phyloP scores from a whole-genome alignment of 2,113 vertebrate genomes.

The Dicaeum eximium region DNA sequence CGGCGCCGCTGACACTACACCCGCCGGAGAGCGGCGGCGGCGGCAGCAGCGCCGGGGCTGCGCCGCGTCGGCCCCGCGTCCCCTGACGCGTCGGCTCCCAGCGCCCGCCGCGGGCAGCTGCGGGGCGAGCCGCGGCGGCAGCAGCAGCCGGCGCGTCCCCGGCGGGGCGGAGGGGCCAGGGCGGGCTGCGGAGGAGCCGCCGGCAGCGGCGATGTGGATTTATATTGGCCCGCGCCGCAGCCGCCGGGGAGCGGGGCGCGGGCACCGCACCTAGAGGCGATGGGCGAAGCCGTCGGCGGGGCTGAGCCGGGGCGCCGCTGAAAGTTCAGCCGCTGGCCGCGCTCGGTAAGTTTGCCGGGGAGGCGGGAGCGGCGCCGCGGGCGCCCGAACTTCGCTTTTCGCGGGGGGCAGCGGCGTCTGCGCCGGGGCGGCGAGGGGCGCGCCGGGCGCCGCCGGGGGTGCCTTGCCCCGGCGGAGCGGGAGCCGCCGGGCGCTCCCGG shows the following conservation, averaged over 20 bases:
- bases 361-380: neutral
- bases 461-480: neutral
- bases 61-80: neutral
- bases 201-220: conserved; percentile 40
- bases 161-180: neutral
- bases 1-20: neutral
- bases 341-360: conserved; percentile 14
- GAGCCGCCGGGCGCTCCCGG: neutral
- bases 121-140: neutral
- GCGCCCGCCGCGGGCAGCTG: neutral
- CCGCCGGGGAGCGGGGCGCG: neutral
- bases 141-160: neutral
- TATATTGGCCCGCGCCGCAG: neutral
- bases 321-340: conserved; percentile 9
- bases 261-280: neutral
- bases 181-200: neutral
- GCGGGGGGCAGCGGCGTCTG: neutral
- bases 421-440: neutral
- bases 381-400: neutral
- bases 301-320: neutral
- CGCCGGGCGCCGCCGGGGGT: neutral
- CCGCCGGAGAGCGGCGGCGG: neutral
- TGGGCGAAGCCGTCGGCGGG: neutral
- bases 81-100: neutral
- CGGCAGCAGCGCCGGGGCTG: neutral